phyloP scores from a whole-genome alignment of 2,888 invertebrate species.

The Phaonia tiefii region DNA sequence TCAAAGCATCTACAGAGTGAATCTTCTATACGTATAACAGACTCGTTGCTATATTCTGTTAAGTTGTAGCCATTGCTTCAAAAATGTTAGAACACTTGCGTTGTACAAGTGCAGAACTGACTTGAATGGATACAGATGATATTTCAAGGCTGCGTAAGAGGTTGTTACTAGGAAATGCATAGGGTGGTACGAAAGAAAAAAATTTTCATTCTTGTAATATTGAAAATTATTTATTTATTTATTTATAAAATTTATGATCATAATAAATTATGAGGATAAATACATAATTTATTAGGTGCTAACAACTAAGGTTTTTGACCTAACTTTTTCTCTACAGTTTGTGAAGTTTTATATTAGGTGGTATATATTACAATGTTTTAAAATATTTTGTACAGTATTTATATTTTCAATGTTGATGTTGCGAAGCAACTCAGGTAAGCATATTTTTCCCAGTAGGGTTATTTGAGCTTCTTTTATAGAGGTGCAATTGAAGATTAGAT shows the following conservation, averaged over 20 bases:
- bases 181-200: not conserved
- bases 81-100: slow-evolving; percentile 27
- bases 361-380: no score
- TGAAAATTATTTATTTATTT: slow-evolving; percentile 29
- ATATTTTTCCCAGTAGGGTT: no score
- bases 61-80: not conserved
- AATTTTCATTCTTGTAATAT: not conserved
- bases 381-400: no score
- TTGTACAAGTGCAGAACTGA: not conserved
- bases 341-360: no score
- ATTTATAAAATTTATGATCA: slow-evolving; percentile 33
- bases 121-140: not conserved
- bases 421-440: no score
- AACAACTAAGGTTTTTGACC: no score
- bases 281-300: no score
- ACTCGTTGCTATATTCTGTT: slow-evolving; percentile 2
- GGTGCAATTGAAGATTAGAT: no score
- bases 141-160: not conserved
- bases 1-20: not conserved
- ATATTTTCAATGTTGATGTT: no score
- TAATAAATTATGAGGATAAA: no score
- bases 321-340: no score
- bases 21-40: slow-evolving; percentile 28
- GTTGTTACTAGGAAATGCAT: not conserved
- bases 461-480: no score